phyloP scores from a whole-genome alignment of 1,140 invertebrate species.

The Thrips palmi region DNA sequence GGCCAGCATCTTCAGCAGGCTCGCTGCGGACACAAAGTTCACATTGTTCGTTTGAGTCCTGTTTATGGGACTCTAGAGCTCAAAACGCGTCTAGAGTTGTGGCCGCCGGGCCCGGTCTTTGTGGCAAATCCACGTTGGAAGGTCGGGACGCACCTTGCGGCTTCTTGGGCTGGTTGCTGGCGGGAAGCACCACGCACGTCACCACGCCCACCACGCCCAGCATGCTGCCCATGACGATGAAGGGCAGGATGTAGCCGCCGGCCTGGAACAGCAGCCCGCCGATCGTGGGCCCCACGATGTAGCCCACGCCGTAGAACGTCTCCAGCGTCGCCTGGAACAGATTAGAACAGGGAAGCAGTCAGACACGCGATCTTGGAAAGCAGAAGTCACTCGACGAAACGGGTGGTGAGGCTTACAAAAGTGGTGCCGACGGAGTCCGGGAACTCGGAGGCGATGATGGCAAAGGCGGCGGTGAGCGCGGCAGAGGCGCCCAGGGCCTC shows the following conservation, averaged over 20 bases:
- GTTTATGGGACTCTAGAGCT: too few species aligned
- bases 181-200: constrained; percentile 25
- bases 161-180: background rate
- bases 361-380: too few species aligned
- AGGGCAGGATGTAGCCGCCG: constrained; percentile 40
- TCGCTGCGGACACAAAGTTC: constrained; percentile 16
- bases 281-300: constrained; percentile 34
- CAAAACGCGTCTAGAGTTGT: too few species aligned
- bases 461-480: constrained; percentile 40
- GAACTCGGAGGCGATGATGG: constrained; percentile 41
- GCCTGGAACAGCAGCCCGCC: constrained; percentile 30
- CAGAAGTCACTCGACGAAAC: background rate
- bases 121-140: too few species aligned
- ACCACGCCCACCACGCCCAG: constrained; percentile 29
- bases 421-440: constrained; percentile 37
- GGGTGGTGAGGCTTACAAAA: constrained; percentile 27
- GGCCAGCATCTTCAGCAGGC: constrained; percentile 19
- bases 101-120: too few species aligned
- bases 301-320: constrained; percentile 39
- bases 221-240: constrained; percentile 33
- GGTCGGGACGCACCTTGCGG: background rate
- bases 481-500: constrained; percentile 42
- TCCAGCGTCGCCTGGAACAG: constrained; percentile 33
- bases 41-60: background rate
- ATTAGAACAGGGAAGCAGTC: background rate